Base-by-base conservation (phyloP, 2,888 invertebrate genomes). In the Erebia ligea region DNA sequence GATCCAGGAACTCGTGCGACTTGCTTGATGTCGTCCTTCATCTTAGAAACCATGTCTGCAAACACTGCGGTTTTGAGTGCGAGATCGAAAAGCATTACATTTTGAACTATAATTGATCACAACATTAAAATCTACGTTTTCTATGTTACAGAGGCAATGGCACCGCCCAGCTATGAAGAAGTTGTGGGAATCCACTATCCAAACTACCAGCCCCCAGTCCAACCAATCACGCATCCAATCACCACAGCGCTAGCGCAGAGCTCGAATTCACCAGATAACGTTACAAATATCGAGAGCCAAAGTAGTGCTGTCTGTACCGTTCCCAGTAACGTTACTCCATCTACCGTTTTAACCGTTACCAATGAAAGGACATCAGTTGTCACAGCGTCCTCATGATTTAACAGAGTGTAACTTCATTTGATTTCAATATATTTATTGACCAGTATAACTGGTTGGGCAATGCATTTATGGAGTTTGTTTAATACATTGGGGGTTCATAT, bases 141-240 rank as follows among this genome's bases (percentile, higher is more conserved):
- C 76, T 68, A 65, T 19, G 67, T 78, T 92, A 25, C 91, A 93
- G 92, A 93, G 82, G 87, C 85, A 70, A 87, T 92, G 86, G 92
- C 92, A 0, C 92, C 92, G 1, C 92, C 92, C 0, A 93, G 93
- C 77, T 93, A 93, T 81, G 92, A 93, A 57, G 92, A 93, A 71
- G 92, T 92, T 17, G 92, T 93, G 9, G 91, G 92, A 0, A 79
- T 90, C 17, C 92, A 92, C 82, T 92, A 91, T 75, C 92, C 92
- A 0, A 82, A 81, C 70, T 91, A 82, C 76, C 82, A 78, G 50
- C 70, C 82, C 70, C 71, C 74, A 25, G 77, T 77, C 0, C 91
- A 90, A 73, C 92, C 92, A 1, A 92, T 92, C 73, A 81, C 87
- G 2, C 85, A 86, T 54, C 93, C 92, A 1, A 87, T 92, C 69